Base-by-base conservation (phyloP, 2,888 invertebrate species). In the Dendrolimus houi region DNA sequence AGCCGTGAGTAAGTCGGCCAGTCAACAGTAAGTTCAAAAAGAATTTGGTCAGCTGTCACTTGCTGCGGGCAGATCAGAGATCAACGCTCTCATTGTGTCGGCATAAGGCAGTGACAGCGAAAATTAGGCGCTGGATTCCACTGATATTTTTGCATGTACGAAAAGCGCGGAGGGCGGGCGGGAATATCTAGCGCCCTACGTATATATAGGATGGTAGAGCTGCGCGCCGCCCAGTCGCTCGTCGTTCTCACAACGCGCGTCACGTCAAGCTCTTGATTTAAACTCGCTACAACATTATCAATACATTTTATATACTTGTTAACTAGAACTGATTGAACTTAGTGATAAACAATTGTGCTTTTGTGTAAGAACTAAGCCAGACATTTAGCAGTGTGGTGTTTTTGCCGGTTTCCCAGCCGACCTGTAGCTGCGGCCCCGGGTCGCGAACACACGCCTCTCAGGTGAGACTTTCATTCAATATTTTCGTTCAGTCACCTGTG, bases 71-170 rank as follows among this genome's bases (percentile, higher is more conserved):
- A 72, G 65, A 63, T 66, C 71, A 67, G 79, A 82, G 89, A 89
- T 87, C 89, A 90, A 88, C 78, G 89, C 80, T 86, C 89, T 73
- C 88, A 87, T 86, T 88, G 88, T 87, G 83, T 77, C 79, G 77
- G 77, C 75, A 72, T 75, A 74, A 80, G 80, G 78, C 83, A 85
- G 83, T 83, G 87, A 85, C 87, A 89, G 85, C 74, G 74, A 77
- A 79, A 88, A 89, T 88, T 87, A 81, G 85, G 86, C 83, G 81
- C 77, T 76, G 75, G 77, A 89, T 88, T 89, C 88, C 86, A 75
- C 75, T 69, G 82, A 80, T 89, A 87, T 89, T 88, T 89, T 87
- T 83, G 86, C 85, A 83, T 83, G 74, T 79, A 77, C 71, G 78
- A 80, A 81, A 71, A 70, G 71, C 63, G 74, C 73, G 77, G 74